Evolutionary conservation across 2,888 invertebrate genomes (phyloP).

Genomic region (Axea sp.): DNA sequence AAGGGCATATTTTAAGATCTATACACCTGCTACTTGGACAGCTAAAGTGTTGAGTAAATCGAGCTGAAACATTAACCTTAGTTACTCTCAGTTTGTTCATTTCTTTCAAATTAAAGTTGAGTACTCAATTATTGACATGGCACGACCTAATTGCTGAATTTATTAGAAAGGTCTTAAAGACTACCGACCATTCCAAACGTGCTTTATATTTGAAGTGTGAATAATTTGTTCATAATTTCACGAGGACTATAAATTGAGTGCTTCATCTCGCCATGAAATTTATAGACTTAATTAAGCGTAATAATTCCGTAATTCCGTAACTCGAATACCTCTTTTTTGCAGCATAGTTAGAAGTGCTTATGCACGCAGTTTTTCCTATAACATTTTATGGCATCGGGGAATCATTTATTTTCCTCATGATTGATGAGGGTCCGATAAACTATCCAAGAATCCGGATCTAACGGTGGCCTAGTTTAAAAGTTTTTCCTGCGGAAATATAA

Average conservation of each 20-base stretch:
- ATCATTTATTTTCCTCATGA: slow-evolving; percentile 49
- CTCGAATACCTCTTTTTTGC: slow-evolving; percentile 28
- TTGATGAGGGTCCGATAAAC: slow-evolving; percentile 54
- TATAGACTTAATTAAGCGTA: slow-evolving; percentile 51
- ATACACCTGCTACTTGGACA: slow-evolving; percentile 55
- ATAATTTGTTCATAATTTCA: slow-evolving; percentile 41
- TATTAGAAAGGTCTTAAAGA: slow-evolving; percentile 28
- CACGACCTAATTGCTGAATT: slow-evolving; percentile 45
- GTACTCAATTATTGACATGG: slow-evolving; percentile 36
- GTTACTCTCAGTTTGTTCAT: slow-evolving; percentile 34
- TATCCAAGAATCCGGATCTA: slow-evolving; percentile 26
- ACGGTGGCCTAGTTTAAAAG: slow-evolving; percentile 40
- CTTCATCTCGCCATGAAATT: slow-evolving; percentile 37
- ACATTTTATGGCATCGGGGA: slow-evolving; percentile 34
- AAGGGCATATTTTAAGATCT: slow-evolving; percentile 52
- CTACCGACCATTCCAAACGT: slow-evolving; percentile 2
- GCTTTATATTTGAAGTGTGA: slow-evolving; percentile 38
- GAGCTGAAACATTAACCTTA: slow-evolving; percentile 34
- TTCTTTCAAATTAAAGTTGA: slow-evolving; percentile 27
- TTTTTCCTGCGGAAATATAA: slow-evolving; percentile 26
- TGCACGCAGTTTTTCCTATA: slow-evolving; percentile 39
- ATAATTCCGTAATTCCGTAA: slow-evolving; percentile 44
- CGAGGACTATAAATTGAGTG: slow-evolving; percentile 32
- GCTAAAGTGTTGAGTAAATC: slow-evolving; percentile 54
- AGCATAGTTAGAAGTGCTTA: slow-evolving; percentile 38